Evolutionary conservation across 1,140 invertebrate genomes (phyloP).

Genomic region (Drosophila bipectinata): DNA sequence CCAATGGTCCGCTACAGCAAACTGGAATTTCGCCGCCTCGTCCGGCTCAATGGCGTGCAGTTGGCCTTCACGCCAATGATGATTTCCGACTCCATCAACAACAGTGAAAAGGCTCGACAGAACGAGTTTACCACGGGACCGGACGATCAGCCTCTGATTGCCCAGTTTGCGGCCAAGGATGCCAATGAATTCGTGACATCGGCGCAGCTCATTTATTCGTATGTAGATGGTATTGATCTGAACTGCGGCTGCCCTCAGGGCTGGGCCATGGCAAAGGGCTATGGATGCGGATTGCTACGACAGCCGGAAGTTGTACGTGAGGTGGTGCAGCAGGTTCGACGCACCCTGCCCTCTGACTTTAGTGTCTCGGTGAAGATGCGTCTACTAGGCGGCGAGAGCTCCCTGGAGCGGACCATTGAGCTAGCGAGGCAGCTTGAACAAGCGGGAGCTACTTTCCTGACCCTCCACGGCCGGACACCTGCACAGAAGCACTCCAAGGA

Average conservation of each 20-base stretch:
- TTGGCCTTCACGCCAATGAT: conserved; percentile 98
- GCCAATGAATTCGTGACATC: conserved; percentile 93
- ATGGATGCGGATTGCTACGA: conserved; percentile 93
- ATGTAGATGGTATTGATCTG: conserved; percentile 93
- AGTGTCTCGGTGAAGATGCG: conserved; percentile 97
- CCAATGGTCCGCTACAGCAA: conserved; percentile 99
- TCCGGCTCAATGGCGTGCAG: conserved; percentile 91
- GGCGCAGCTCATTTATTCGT: conserved; percentile 92
- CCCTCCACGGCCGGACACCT: conserved; percentile 95
- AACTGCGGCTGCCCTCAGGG: conserved; percentile 99
- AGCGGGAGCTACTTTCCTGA: conserved; percentile 94
- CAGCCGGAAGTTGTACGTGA: conserved; percentile 94
- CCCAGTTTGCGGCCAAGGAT: conserved; percentile 97
- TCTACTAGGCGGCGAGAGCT: conserved; percentile 85
- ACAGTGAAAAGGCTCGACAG: conserved; percentile 93
- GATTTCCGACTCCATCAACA: conserved; percentile 95
- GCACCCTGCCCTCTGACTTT: conserved; percentile 89
- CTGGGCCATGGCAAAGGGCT: conserved; percentile 96
- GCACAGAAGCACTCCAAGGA: conserved; percentile 91
- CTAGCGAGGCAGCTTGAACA: conserved; percentile 91
- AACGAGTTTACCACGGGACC: conserved; percentile 94
- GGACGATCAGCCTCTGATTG: conserved; percentile 93
- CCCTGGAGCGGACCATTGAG: conserved; percentile 84
- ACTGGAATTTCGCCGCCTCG: conserved; percentile 81
- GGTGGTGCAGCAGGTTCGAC: conserved; percentile 90